A percentile compares a stretch with the other conserved stretches of the same genome.
Conservation (phyloP, 2,797 vertebrate species). For the Myotis findleyi region DNA sequence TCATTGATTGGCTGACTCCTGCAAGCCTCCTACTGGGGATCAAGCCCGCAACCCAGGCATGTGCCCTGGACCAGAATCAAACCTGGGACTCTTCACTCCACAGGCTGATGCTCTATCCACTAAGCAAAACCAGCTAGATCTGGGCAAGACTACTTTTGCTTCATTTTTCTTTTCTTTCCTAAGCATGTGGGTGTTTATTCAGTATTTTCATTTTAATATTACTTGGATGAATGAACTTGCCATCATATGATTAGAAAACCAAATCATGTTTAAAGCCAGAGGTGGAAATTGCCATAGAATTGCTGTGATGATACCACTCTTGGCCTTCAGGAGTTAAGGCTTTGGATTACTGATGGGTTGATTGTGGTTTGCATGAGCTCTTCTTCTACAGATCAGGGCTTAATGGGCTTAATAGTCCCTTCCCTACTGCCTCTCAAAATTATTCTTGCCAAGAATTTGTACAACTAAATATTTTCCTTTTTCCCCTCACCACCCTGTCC, state of each 20-base stretch:
- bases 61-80: too few species aligned
- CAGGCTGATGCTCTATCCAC: too few species aligned
- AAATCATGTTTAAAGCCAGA: constrained; percentile 30
- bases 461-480: constrained; percentile 68
- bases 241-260: constrained; percentile 27
- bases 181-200: constrained; percentile 37
- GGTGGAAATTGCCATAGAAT: background rate
- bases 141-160: background rate
- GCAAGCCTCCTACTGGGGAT: too few species aligned
- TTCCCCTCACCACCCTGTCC: constrained; percentile 51
- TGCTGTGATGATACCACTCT: background rate
- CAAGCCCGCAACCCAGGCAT: too few species aligned
- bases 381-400: background rate
- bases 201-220: constrained; percentile 57
- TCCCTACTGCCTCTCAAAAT: background rate
- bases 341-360: constrained; percentile 39
- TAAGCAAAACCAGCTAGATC: too few species aligned
- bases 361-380: constrained; percentile 42
- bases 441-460: constrained; percentile 62
- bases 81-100: too few species aligned
- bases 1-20: too few species aligned
- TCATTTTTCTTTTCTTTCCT: constrained; percentile 43
- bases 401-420: constrained; percentile 3
- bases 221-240: constrained; percentile 32
- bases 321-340: constrained; percentile 3